phyloP scores from a whole-genome alignment of 2,888 invertebrate species.

The Trisateles emortualis region DNA sequence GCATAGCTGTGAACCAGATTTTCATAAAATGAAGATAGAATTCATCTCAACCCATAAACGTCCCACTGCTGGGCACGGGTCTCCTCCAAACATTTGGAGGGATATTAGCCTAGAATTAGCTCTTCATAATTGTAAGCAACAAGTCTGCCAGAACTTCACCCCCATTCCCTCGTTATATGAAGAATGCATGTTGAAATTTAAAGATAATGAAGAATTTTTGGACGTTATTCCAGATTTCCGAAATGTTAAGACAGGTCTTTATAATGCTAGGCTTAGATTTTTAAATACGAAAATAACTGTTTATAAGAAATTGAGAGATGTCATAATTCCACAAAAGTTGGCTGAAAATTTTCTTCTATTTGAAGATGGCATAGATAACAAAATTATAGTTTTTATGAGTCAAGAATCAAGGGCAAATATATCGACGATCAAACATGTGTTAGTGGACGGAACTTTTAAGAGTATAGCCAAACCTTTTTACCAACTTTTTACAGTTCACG shows the following conservation, averaged over 20 bases:
- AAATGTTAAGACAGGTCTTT: too few relatives aligned
- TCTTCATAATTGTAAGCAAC: background rate
- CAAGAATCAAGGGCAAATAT: background rate
- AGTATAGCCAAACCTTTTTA: slow-evolving; percentile 4
- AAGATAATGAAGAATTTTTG: background rate
- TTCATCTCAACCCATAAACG: too few relatives aligned
- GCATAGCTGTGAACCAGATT: background rate
- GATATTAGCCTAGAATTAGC: too few relatives aligned
- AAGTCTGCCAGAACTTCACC: background rate
- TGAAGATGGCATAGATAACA: background rate
- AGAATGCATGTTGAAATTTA: background rate
- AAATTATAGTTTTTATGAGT: background rate
- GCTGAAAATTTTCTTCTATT: background rate
- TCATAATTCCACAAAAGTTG: too few relatives aligned
- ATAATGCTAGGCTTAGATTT: too few relatives aligned
- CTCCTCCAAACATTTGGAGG: too few relatives aligned
- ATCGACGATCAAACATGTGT: background rate
- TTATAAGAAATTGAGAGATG: too few relatives aligned
- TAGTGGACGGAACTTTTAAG: background rate
- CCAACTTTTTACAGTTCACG: slow-evolving; percentile 6
- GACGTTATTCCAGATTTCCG: too few relatives aligned
- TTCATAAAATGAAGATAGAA: background rate
- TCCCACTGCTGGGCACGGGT: too few relatives aligned
- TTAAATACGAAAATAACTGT: too few relatives aligned
- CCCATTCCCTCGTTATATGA: background rate